Conservation (phyloP, 2,888 invertebrate species). For the Drosophila paracracens region DNA sequence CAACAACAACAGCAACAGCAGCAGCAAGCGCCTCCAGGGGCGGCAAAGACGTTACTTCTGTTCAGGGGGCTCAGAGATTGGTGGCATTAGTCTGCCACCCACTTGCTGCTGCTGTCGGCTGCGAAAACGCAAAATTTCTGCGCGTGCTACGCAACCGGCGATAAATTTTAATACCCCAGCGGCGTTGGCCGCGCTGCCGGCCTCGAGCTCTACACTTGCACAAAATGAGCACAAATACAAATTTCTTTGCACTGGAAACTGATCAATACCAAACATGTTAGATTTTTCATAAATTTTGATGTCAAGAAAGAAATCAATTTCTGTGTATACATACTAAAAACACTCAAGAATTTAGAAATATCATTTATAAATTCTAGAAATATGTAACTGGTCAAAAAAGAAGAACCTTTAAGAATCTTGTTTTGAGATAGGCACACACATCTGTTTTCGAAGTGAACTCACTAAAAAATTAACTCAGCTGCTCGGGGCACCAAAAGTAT, state of each 20-base stretch:
- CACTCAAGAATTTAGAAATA: neutral
- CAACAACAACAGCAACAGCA: constrained; percentile 6
- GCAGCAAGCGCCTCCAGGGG: constrained; percentile 3
- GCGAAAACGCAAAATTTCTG: constrained; percentile 60
- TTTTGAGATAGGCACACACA: too few relatives aligned
- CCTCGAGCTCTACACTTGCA: constrained; percentile 5
- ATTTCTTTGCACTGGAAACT: neutral
- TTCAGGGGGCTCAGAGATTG: neutral
- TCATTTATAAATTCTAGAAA: neutral
- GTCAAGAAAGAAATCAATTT: neutral
- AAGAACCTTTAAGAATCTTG: too few relatives aligned
- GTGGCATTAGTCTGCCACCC: constrained; percentile 18
- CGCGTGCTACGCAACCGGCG: constrained; percentile 78
- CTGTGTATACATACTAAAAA: neutral
- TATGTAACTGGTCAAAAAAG: neutral
- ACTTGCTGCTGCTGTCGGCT: neutral
- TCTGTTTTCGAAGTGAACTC: too few relatives aligned
- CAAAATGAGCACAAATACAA: neutral
- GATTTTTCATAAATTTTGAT: neutral
- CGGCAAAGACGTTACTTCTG: constrained; percentile 25
- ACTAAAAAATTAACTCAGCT: too few relatives aligned
- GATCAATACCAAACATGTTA: neutral
- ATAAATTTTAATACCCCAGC: constrained; percentile 79
- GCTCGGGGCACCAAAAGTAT: too few relatives aligned
- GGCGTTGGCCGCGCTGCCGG: constrained; percentile 9